phyloP scores from a whole-genome alignment of 2,113 vertebrate species.

The Spea bombifrons region DNA sequence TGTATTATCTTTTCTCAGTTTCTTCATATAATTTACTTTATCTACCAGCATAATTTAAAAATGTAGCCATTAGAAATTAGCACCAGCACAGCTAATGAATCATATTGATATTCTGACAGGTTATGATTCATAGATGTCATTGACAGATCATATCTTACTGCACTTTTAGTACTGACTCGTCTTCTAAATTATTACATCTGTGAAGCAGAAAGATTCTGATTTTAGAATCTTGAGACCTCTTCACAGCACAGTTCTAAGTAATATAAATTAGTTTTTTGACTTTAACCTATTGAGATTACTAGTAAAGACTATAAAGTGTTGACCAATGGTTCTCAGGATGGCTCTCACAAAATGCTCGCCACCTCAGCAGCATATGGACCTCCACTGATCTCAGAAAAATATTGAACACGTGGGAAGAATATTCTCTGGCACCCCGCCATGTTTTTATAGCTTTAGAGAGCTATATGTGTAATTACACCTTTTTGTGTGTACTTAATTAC shows the following conservation, averaged over 20 bases:
- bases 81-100: constrained; percentile 42
- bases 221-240: background rate
- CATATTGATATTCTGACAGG: constrained; percentile 34
- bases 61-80: constrained; percentile 50
- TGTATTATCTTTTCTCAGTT: background rate
- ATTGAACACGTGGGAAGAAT: no score
- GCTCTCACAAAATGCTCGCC: no score
- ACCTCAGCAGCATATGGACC: no score
- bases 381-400: no score
- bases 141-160: constrained; percentile 32
- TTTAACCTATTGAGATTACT: no score
- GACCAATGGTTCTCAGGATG: no score
- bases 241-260: background rate
- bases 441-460: no score
- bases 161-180: constrained; percentile 13
- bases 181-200: background rate
- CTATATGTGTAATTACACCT: no score
- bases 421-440: no score
- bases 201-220: background rate
- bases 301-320: no score
- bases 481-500: no score
- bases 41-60: constrained; percentile 33
- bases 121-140: constrained; percentile 44
- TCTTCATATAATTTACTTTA: background rate
- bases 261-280: background rate